Evolutionary conservation across 2,797 vertebrate genomes (phyloP).

Genomic region (Arrhamphus sclerolepis): DNA sequence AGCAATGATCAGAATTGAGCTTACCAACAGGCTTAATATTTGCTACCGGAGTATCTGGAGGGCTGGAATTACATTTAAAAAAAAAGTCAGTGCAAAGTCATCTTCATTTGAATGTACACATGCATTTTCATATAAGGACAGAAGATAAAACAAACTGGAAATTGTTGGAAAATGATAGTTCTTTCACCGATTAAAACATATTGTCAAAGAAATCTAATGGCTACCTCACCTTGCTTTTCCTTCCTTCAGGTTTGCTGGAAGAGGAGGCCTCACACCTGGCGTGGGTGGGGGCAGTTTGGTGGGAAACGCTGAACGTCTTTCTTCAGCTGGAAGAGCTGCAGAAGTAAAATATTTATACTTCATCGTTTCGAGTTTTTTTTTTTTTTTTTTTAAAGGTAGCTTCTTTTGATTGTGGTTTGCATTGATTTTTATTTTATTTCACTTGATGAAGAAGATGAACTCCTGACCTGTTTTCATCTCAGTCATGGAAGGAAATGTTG

Average conservation of each 20-base stretch:
- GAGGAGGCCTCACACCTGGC: conserved; percentile 47
- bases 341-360: neutral
- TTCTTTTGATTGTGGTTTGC: neutral
- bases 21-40: conserved; percentile 62
- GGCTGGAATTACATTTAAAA: conserved; percentile 51
- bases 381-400: too few relatives aligned
- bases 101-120: conserved; percentile 7
- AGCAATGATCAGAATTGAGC: conserved; percentile 1
- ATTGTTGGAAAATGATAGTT: neutral
- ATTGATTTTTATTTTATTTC: neutral
- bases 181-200: neutral
- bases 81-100: neutral
- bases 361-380: too few relatives aligned
- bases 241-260: conserved; percentile 59
- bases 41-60: conserved; percentile 32
- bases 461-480: conserved; percentile 62
- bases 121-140: neutral
- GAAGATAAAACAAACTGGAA: neutral
- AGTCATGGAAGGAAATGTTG: conserved; percentile 34
- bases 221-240: conserved; percentile 58
- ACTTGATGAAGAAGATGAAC: neutral
- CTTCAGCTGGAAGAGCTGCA: conserved; percentile 45
- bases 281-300: conserved; percentile 47
- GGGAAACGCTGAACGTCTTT: conserved; percentile 46
- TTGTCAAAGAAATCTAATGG: neutral